Evolutionary conservation across 2,888 invertebrate species (phyloP).

Genomic region (Theretra japonica): DNA sequence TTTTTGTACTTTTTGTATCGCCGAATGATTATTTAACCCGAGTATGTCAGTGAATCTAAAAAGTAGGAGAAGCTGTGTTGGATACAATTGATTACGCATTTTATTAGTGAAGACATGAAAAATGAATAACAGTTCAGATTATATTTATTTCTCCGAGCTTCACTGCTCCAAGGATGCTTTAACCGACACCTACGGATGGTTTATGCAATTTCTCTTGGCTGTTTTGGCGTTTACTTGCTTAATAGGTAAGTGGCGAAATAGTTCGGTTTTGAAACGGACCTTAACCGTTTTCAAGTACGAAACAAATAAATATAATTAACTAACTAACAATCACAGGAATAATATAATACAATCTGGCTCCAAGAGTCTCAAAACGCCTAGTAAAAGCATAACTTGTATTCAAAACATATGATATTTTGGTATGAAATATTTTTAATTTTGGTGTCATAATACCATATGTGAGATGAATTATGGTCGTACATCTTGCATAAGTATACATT

Average conservation of each 20-base stretch:
- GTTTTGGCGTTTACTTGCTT: conserved; percentile 89
- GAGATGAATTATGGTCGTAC: neutral
- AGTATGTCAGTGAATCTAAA: conserved; percentile 7
- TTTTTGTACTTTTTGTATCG: conserved; percentile 9
- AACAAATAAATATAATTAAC: neutral
- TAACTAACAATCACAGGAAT: neutral
- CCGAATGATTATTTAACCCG: neutral
- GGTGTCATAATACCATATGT: neutral
- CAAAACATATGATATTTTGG: neutral
- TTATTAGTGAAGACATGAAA: conserved; percentile 58
- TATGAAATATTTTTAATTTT: neutral
- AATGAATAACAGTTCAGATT: conserved; percentile 79
- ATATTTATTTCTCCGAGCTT: conserved; percentile 76
- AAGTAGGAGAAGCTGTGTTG: neutral
- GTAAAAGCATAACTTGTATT: neutral
- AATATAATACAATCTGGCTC: neutral
- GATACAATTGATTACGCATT: conserved; percentile 31
- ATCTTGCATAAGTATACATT: conserved; percentile 29
- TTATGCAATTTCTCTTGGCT: conserved; percentile 88
- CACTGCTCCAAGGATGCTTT: conserved; percentile 89
- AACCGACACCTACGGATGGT: conserved; percentile 90
- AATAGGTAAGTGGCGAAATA: conserved; percentile 82
- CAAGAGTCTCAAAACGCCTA: neutral
- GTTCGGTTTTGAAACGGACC: neutral
- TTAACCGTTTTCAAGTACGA: neutral